Evolutionary conservation across 2,797 vertebrate genomes (phyloP), one percentile per base, ranked within the genome.

Genomic region (Microchirus variegatus): DNA sequence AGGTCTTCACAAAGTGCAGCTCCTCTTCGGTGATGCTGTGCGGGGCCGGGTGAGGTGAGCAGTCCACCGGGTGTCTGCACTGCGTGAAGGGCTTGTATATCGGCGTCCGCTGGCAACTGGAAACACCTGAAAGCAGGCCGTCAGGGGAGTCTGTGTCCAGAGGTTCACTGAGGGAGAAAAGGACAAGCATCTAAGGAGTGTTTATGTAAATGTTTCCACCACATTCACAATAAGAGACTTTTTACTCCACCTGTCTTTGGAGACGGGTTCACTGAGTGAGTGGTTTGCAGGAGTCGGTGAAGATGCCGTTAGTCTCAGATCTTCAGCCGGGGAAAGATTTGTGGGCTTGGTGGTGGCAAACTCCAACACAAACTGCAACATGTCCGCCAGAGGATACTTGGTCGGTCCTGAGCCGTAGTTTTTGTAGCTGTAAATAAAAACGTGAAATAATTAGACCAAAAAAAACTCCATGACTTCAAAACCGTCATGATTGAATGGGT

Each of bases 331-430:
- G 15, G 80, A 71, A 22, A 55, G 60, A 37, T 38, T 86, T 0
- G 89, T 63, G 9, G 95, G 90, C 73, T 94, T 95, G 0, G 95
- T 93, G 36, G 93, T 86, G 17, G 96, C 86, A 61, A 99, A 99
- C 77, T 99, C 96, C 13, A 98, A 88, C 18, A 98, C 94, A 0
- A 96, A 98, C 81, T 96, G 96, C 61, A 99, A 80, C 95, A 99
- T 96, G 80, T 98, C 96, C 0, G 94, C 94, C 41, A 99, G 92
- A 0, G 97, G 96, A 18, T 96, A 97, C 67, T 94, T 96, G 26
- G 87, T 70, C 0, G 94, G 91, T 15, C 97, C 97, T 0, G 97
- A 98, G 80, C 97, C 97, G 0, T 96, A 99, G 48, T 93, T 94
- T 87, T 94, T 93, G 73, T 98, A 99, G 84, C 97, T 99, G 67